Evolutionary conservation across 2,113 vertebrate genomes (phyloP), one percentile per base, ranked within the genome.

Genomic region (Rattus rattus): DNA sequence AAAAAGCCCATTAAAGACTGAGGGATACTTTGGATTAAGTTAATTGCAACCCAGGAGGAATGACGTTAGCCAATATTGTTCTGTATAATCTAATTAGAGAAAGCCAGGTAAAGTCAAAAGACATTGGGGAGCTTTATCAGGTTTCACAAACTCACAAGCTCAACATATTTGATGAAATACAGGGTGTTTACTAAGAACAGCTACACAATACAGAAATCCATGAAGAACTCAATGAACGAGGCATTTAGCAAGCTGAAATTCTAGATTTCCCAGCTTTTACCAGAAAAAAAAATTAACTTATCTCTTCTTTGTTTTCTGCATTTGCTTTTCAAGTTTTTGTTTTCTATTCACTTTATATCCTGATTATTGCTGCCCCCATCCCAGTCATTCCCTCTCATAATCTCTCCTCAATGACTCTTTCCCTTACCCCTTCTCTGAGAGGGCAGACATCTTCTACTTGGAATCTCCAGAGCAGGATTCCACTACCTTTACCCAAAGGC

Each of bases 21-120:
- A 90, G 59, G 75, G 28, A 72, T 7, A 61, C 52, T 96, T 92
- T 17, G 22, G 94, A 94, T 97, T 88, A 95, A 95, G 76, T 95
- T 96, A 73, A 96, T 89, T 95, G 85, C 39, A 61, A 56, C 85
- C 65, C 80, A 36, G 11, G 89, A 96, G 88, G 76, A 90, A 86
- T 72, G 65, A 70, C 0, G 0, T 11, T 76, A 93, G 65, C 88
- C 70, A 65, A 43, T 72, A 69, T 49, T 72, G 19, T 93, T 83
- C 79, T 76, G 33, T 0, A 17, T 16, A 70, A 56, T 90, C 92
- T 86, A 90, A 85, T 92, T 92, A 92, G 77, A 86, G 88, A 76
- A 76, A 88, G 14, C 11, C 59, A 16, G 19, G 93, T 72, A 95
- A 76, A 88, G 85, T 92, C 33, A 65, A 85, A 56, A 88, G 7